phyloP scores from a whole-genome alignment of 37 sponge, comb jelly and placozoan genomes.

The Corticium candelabrum region DNA sequence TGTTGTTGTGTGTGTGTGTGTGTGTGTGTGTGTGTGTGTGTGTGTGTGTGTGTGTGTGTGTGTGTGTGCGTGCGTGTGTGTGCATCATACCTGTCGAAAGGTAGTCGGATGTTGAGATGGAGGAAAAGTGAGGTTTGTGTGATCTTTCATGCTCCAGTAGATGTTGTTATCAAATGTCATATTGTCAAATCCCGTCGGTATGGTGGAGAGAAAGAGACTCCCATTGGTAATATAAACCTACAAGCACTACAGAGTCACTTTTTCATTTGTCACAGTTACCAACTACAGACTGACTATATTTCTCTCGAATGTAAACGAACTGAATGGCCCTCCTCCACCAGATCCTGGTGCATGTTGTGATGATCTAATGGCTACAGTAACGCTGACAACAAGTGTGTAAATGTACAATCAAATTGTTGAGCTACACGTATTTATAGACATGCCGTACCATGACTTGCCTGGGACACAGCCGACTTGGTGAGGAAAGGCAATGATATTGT shows the following conservation, averaged over 20 bases:
- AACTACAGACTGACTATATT: constrained; percentile 1
- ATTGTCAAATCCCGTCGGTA: neutral
- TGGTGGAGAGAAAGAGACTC: neutral
- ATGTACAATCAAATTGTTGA: too few relatives aligned
- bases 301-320: constrained; percentile 1
- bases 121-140: neutral
- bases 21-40: constrained; percentile 24
- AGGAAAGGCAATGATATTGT: constrained; percentile 3
- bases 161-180: constrained; percentile 8
- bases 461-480: neutral
- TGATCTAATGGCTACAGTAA: neutral
- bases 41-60: constrained; percentile 22
- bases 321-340: neutral
- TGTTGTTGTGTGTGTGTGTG: constrained; percentile 9
- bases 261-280: too few relatives aligned
- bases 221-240: neutral
- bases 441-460: neutral
- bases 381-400: neutral
- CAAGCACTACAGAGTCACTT: too few relatives aligned
- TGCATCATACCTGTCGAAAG: constrained; percentile 1
- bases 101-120: neutral
- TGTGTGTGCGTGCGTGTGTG: constrained; percentile 17
- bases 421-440: too few relatives aligned
- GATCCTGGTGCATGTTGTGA: constrained; percentile 3
- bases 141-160: neutral